Percentiles rank a stretch among this genome's conserved stretches.
These are phyloP conservation scores for Paracyclopina nana DNA, from an alignment of 1,140 invertebrate species.

Conservation along the genomic window DNA sequence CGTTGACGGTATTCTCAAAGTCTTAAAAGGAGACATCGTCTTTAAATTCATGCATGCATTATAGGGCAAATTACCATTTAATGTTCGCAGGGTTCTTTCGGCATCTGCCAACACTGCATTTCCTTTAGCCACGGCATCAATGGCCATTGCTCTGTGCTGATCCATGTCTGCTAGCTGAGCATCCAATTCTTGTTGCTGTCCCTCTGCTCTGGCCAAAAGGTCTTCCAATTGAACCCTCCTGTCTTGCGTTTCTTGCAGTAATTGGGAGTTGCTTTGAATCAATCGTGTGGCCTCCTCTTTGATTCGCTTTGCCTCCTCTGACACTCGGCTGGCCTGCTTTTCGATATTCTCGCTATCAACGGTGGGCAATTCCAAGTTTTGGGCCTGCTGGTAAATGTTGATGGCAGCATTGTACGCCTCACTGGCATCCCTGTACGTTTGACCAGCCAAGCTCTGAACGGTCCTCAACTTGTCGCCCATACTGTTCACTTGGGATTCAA, in stretches of 20 bases:
- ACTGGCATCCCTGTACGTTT: slow-evolving; percentile 45
- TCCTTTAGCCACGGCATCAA: slow-evolving; percentile 55
- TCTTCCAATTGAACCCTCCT: slow-evolving; percentile 23
- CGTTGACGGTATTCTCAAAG: slow-evolving; percentile 70
- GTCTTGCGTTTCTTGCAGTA: slow-evolving; percentile 21
- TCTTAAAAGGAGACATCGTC: slow-evolving; percentile 35
- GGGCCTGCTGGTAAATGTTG: slow-evolving; percentile 48
- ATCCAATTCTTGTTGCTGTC: slow-evolving; percentile 39
- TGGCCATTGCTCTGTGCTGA: slow-evolving; percentile 45
- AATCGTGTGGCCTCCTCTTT: slow-evolving; percentile 42
- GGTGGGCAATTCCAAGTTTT: slow-evolving; percentile 45
- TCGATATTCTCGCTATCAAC: slow-evolving; percentile 48
- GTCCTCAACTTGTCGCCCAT: slow-evolving; percentile 42
- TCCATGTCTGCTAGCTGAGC: slow-evolving; percentile 46
- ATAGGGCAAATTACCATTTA: slow-evolving; percentile 48
- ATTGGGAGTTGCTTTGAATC: slow-evolving; percentile 32
- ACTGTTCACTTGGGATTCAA: slow-evolving; percentile 31
- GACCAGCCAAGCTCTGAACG: slow-evolving; percentile 43
- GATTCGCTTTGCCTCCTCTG: slow-evolving; percentile 33
- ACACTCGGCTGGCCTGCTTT: slow-evolving; percentile 33
- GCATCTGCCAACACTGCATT: slow-evolving; percentile 69
- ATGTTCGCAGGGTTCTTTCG: slow-evolving; percentile 55
- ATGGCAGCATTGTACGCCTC: slow-evolving; percentile 57
- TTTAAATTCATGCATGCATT: too few relatives aligned
- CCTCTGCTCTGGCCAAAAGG: slow-evolving; percentile 31